These are phyloP conservation scores for Pocillopora verrucosa DNA, from an alignment of 64 coral and sea anemone genomes.

Conservation along the genomic window DNA sequence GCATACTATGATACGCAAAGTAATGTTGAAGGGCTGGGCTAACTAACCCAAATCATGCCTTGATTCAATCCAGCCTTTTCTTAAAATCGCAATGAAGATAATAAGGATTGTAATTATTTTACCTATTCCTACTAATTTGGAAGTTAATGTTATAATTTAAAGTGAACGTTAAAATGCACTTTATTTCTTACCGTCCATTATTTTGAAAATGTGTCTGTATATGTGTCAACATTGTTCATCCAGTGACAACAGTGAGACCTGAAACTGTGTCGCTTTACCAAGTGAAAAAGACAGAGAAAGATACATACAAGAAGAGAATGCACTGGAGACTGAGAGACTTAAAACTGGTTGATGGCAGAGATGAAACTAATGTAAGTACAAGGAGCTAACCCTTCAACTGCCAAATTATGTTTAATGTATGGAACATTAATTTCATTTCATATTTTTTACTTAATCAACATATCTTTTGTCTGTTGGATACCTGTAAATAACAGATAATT, in stretches of 20 bases:
- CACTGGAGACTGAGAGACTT: constrained; percentile 93
- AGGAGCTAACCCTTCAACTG: not conserved
- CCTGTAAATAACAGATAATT: too few relatives aligned
- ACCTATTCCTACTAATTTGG: too few relatives aligned
- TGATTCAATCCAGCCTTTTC: too few relatives aligned
- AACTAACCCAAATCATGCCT: too few relatives aligned
- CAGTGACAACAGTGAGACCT: constrained; percentile 90
- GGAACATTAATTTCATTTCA: not conserved
- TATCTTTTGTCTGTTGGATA: not conserved
- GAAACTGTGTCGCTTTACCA: constrained; percentile 95
- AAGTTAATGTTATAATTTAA: too few relatives aligned
- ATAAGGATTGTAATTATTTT: too few relatives aligned
- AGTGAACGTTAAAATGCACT: too few relatives aligned
- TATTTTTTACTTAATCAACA: not conserved
- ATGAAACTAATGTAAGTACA: constrained; percentile 77
- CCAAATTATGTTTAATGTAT: not conserved
- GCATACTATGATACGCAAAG: too few relatives aligned
- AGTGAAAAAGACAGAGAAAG: constrained; percentile 99
- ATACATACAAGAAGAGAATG: constrained; percentile 89
- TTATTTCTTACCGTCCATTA: too few relatives aligned
- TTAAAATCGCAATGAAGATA: too few relatives aligned
- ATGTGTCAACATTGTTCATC: not conserved
- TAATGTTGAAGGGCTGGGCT: too few relatives aligned
- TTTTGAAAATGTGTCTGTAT: not conserved
- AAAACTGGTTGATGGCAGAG: constrained; percentile 93